Evolutionary conservation across 1,140 invertebrate species (phyloP).

Genomic region (Drosophila saltans): DNA sequence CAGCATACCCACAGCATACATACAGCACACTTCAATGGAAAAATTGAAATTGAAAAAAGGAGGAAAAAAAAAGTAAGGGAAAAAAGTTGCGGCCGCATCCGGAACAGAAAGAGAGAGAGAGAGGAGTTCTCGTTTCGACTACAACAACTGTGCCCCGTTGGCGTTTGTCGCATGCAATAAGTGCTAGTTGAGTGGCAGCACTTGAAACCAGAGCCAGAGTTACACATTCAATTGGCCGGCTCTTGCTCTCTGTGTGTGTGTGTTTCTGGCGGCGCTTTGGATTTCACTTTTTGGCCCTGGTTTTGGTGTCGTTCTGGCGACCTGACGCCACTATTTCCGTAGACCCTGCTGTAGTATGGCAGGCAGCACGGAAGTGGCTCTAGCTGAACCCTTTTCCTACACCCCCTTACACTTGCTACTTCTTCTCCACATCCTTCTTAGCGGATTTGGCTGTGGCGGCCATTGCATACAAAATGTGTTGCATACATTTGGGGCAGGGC

Average conservation of each 20-base stretch:
- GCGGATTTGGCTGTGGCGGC: conserved; percentile 68
- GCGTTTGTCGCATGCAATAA: conserved; percentile 81
- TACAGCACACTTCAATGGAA: conserved; percentile 38
- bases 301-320: conserved; percentile 68
- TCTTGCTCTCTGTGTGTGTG: conserved; percentile 42
- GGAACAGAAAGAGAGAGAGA: conserved; percentile 36
- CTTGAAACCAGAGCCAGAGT: conserved; percentile 71
- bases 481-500: conserved; percentile 72
- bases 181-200: conserved; percentile 79
- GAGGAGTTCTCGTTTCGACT: conserved; percentile 39
- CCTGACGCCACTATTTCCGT: conserved; percentile 77
- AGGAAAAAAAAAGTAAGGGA: conserved; percentile 27
- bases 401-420: neutral
- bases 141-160: conserved; percentile 18
- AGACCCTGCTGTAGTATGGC: neutral
- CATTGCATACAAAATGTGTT: conserved; percentile 80
- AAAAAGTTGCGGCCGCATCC: conserved; percentile 75
- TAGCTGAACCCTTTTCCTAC: conserved; percentile 1
- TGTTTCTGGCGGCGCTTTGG: conserved; percentile 71
- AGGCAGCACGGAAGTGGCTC: conserved; percentile 68
- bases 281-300: conserved; percentile 73
- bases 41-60: conserved; percentile 76
- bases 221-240: conserved; percentile 64
- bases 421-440: neutral
- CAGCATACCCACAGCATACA: conserved; percentile 7